phyloP scores from a whole-genome alignment of 1,140 invertebrate genomes.

The Drosophila kikkawai region DNA sequence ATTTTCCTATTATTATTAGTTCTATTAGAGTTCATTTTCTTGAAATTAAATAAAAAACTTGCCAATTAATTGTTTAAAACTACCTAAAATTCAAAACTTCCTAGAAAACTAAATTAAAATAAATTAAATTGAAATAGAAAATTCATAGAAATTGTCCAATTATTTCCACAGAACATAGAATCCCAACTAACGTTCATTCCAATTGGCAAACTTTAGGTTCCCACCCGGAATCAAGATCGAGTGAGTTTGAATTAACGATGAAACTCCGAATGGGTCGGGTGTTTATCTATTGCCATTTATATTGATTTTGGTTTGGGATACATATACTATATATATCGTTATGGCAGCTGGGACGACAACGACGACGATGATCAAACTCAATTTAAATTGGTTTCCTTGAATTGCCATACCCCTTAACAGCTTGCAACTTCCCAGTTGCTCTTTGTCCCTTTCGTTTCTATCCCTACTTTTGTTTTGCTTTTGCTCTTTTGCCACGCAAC shows the following conservation, averaged over 20 bases:
- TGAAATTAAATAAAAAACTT: not conserved
- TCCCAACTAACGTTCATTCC: not conserved
- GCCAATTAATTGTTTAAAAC: not conserved
- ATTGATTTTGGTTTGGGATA: conserved; percentile 37
- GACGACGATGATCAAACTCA: conserved; percentile 38
- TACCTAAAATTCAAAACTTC: not conserved
- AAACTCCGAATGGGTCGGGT: conserved; percentile 8
- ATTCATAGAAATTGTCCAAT: conserved; percentile 1
- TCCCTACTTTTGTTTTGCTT: conserved; percentile 64
- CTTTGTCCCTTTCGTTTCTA: conserved; percentile 34
- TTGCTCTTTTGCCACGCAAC: conserved; percentile 73
- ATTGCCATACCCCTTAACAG: conserved; percentile 43
- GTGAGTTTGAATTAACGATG: conserved; percentile 26
- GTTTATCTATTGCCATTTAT: conserved; percentile 46
- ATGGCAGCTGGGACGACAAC: conserved; percentile 36
- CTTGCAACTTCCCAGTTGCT: conserved; percentile 48
- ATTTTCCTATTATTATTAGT: too few relatives aligned
- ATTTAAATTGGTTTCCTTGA: conserved; percentile 60
- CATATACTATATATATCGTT: conserved; percentile 27
- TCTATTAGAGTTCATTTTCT: not conserved
- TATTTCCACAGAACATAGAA: not conserved
- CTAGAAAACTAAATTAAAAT: not conserved
- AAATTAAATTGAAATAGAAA: conserved; percentile 1
- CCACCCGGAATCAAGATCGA: conserved; percentile 22
- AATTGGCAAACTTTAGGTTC: conserved; percentile 23